Evolutionary conservation across 2,888 invertebrate species (phyloP).

Genomic region (Aricia artaxerxes): DNA sequence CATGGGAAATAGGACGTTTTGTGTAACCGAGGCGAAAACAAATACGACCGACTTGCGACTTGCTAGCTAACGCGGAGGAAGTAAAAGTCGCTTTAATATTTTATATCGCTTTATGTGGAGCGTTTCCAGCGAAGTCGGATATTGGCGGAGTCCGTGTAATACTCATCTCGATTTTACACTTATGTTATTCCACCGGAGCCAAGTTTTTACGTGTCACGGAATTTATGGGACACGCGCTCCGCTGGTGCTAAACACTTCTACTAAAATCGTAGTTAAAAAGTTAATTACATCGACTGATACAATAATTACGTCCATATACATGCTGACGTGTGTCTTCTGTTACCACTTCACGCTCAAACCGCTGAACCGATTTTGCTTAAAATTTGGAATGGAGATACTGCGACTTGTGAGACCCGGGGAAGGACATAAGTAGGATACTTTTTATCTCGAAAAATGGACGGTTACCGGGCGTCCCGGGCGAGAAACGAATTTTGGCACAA

Average conservation of each 20-base stretch:
- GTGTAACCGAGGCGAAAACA: constrained; percentile 45
- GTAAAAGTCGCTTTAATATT: constrained; percentile 23
- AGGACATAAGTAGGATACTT: too few relatives aligned
- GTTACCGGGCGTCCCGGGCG: too few relatives aligned
- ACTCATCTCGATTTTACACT: neutral
- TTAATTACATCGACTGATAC: neutral
- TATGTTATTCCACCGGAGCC: neutral
- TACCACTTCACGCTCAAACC: too few relatives aligned
- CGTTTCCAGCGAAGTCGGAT: neutral
- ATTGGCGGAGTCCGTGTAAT: neutral
- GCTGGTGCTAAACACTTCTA: neutral
- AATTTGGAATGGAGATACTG: too few relatives aligned
- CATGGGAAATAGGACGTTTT: constrained; percentile 46
- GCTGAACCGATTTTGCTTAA: too few relatives aligned
- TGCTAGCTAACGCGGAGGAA: neutral
- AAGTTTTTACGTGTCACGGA: neutral
- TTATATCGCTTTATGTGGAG: neutral
- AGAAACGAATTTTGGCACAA: too few relatives aligned
- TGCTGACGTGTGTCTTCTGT: neutral
- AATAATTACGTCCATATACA: neutral
- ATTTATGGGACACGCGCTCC: neutral
- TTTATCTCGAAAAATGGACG: too few relatives aligned
- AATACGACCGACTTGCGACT: constrained; percentile 38
- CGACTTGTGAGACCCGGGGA: too few relatives aligned
- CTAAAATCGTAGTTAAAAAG: neutral